Evolutionary conservation across 2,113 vertebrate genomes (phyloP).

Genomic region (Crotalus viridis): DNA sequence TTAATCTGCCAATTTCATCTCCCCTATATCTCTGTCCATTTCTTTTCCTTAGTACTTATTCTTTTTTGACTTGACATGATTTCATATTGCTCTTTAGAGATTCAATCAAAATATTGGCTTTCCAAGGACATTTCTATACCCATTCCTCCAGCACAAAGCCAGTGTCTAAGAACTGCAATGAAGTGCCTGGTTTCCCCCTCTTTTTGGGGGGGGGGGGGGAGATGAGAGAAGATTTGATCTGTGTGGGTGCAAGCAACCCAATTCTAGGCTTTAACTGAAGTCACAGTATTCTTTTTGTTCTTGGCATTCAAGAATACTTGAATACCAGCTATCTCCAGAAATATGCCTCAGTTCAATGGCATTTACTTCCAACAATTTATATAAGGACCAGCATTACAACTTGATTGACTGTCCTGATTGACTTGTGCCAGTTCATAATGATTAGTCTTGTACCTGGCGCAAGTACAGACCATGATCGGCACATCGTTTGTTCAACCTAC

Average conservation of each 20-base stretch:
- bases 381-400: background rate
- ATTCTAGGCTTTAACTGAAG: background rate
- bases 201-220: background rate
- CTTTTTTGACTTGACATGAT: background rate
- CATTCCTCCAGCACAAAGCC: background rate
- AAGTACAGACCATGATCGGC: background rate
- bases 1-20: background rate
- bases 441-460: background rate
- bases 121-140: background rate
- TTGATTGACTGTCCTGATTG: background rate
- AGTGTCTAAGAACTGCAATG: background rate
- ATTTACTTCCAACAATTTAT: background rate
- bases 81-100: background rate
- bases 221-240: background rate
- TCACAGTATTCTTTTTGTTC: too few species aligned
- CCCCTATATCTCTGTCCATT: background rate
- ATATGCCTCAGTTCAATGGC: too few species aligned
- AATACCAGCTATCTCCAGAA: background rate
- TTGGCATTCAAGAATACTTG: too few species aligned
- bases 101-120: background rate
- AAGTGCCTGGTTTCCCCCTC: background rate
- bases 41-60: background rate
- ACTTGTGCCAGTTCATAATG: background rate
- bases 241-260: background rate
- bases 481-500: background rate